phyloP scores from a whole-genome alignment of 2,888 invertebrate species.

The Diplazon laetatorius region DNA sequence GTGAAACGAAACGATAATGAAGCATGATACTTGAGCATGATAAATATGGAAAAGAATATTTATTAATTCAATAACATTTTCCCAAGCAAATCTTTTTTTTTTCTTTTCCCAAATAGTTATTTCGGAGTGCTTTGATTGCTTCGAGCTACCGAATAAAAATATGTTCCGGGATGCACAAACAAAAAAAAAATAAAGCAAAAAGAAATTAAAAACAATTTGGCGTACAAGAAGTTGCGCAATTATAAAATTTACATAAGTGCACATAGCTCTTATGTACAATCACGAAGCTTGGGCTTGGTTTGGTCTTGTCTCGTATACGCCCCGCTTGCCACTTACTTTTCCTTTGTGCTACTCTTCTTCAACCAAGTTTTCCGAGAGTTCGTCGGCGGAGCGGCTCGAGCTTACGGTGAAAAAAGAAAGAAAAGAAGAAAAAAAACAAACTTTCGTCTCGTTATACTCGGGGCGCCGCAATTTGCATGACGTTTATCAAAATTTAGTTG shows the following conservation, averaged over 20 bases:
- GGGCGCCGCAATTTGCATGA: slow-evolving; percentile 70
- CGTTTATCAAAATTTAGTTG: slow-evolving; percentile 71
- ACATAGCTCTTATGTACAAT: slow-evolving; percentile 56
- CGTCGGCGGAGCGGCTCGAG: slow-evolving; percentile 48
- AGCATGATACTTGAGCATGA: not conserved
- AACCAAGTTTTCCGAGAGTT: slow-evolving; percentile 55
- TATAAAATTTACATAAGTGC: slow-evolving; percentile 55
- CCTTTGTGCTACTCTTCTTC: slow-evolving; percentile 59
- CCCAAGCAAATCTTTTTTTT: too few relatives aligned
- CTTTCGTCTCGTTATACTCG: slow-evolving; percentile 71
- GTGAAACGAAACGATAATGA: too few relatives aligned
- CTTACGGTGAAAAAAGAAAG: slow-evolving; percentile 66
- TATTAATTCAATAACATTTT: not conserved
- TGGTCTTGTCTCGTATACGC: slow-evolving; percentile 49
- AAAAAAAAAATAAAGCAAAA: slow-evolving; percentile 17
- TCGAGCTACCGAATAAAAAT: not conserved
- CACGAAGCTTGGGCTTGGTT: slow-evolving; percentile 44
- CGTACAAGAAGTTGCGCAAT: slow-evolving; percentile 45
- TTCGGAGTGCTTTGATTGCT: slow-evolving; percentile 17
- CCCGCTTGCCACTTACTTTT: slow-evolving; percentile 47
- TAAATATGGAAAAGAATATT: not conserved
- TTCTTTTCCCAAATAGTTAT: not conserved
- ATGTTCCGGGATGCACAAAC: not conserved
- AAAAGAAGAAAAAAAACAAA: too few relatives aligned
- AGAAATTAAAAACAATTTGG: slow-evolving; percentile 26